These are phyloP conservation scores for Acrocephalus scirpaceus DNA, from an alignment of 2,797 vertebrate species.

Conservation along the genomic window DNA sequence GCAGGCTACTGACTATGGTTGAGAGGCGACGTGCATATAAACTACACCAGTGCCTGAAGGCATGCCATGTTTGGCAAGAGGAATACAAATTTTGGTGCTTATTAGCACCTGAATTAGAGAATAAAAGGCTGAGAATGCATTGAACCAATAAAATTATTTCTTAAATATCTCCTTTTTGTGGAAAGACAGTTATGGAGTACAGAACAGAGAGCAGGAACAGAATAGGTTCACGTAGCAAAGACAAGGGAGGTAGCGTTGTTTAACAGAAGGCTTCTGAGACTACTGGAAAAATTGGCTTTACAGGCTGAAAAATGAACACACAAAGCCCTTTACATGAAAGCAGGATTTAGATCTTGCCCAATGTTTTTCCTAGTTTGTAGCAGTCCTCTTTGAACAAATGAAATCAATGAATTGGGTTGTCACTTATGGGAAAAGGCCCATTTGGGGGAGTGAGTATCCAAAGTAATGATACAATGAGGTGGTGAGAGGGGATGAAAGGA, in stretches of 20 bases:
- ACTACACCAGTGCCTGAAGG: neutral
- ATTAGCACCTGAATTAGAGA: conserved; percentile 29
- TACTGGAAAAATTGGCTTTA: neutral
- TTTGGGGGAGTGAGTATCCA: neutral
- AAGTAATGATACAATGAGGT: neutral
- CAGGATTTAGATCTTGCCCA: neutral
- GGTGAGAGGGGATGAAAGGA: neutral
- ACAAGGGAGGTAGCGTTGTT: neutral
- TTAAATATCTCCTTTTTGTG: neutral
- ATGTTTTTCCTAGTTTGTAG: neutral
- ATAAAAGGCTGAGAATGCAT: neutral
- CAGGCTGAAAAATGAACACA: neutral
- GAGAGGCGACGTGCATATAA: neutral
- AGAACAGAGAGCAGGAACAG: neutral
- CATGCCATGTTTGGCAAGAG: neutral
- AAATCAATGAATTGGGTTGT: neutral
- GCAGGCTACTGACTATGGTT: neutral
- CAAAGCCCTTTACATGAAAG: neutral
- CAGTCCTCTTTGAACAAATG: neutral
- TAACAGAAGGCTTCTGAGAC: neutral
- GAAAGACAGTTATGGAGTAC: neutral
- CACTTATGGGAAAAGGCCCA: neutral
- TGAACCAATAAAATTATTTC: neutral
- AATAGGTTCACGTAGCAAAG: neutral
- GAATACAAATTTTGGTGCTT: conserved; percentile 20